Evolutionary conservation across 2,113 vertebrate species (phyloP), one percentile per base, ranked within the genome.

Genomic region (Atlantisia rogersi): DNA sequence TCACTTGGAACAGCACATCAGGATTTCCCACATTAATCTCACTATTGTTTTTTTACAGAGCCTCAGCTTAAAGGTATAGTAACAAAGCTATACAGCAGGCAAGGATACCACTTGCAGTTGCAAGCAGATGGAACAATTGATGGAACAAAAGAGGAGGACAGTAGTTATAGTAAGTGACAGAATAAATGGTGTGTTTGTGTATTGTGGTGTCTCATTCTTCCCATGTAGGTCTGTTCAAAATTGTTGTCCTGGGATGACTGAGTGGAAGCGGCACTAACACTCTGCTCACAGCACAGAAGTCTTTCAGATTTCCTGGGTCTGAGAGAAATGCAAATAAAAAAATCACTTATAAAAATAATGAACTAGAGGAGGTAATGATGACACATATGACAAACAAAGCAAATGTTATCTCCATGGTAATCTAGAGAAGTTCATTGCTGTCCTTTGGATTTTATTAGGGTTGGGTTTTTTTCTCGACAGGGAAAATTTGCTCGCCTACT

Each of bases 31-130:
- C 63, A 80, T 94, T 98, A 97, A 98, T 85, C 77, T 96, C 92
- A 77, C 48, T 87, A 4, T 97, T 96, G 59, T 97, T 98, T 87
- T 81, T 92, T 97, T 98, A 40, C 98, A 99, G 99, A 99, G 98
- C 99, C 99, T 98, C 99, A 99, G 98, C 99, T 99, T 97, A 99
- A 99, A 98, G 99, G 99, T 97, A 99, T 99, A 90, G 98, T 99
- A 97, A 99, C 99, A 82, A 99, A 99, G 98, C 99, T 99, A 26
- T 99, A 99, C 98, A 99, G 99, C 98, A 99, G 99, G 94, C 99
- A 99, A 98, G 99, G 99, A 88, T 99, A 98, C 98, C 99, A 99
- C 98, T 98, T 99, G 98, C 99, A 99, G 98, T 97, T 99, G 96
- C 99, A 99, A 97, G 99, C 99, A 96, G 99, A 99, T 98, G 99